Conservation (phyloP, 2,113 vertebrate species). For the Lota lota region DNA sequence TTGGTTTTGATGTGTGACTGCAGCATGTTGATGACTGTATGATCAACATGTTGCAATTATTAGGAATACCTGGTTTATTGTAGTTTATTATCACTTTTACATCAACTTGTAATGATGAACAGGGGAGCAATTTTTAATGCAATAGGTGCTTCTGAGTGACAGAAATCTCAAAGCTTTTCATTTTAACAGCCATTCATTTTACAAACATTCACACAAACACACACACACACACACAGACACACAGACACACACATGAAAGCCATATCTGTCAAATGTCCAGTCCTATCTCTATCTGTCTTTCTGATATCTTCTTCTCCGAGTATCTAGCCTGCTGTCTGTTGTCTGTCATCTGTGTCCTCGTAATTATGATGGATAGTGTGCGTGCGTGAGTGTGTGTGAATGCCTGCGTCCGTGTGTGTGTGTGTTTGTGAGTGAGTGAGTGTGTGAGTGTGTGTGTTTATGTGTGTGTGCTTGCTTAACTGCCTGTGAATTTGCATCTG, state of each 20-base stretch:
- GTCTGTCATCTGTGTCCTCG: no score
- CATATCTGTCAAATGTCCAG: constrained; percentile 83
- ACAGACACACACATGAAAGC: not conserved
- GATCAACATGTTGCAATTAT: no score
- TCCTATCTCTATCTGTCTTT: constrained; percentile 83
- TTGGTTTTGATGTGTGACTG: no score
- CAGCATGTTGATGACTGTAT: no score
- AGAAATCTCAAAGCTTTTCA: constrained; percentile 33
- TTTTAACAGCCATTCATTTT: constrained; percentile 61
- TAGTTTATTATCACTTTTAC: no score
- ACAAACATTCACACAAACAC: constrained; percentile 71
- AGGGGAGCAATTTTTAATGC: no score
- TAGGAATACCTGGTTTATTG: no score
- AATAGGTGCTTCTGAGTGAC: no score
- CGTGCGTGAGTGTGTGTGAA: constrained; percentile 21
- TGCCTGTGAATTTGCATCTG: not conserved
- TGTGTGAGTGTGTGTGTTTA: constrained; percentile 14
- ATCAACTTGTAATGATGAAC: no score
- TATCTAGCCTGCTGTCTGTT: constrained; percentile 78
- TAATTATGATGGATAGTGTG: not conserved
- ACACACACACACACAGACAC: constrained; percentile 10
- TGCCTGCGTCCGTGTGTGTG: constrained; percentile 11
- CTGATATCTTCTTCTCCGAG: no score
- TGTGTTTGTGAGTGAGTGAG: constrained; percentile 7
- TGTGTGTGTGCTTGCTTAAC: constrained; percentile 20